Base-by-base conservation (phyloP, 2,797 vertebrate genomes). In the Pachyuromys duprasi region DNA sequence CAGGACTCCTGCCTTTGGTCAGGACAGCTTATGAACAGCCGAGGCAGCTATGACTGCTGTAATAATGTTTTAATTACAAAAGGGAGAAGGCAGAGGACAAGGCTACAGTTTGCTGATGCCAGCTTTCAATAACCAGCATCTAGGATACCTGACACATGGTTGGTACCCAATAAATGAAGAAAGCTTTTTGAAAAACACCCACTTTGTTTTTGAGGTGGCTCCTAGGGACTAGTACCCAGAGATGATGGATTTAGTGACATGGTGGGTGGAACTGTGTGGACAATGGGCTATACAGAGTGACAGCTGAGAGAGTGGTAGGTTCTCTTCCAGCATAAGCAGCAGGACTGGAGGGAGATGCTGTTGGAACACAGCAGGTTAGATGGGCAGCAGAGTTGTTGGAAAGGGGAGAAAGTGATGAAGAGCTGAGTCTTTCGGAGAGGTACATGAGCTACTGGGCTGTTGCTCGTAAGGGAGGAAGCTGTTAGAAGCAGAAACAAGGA, bases 41-140 rank as follows among this genome's bases (percentile, higher is more conserved):
- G 53, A 82, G 86, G 87, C 15, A 67, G 9, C n/a, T 55, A 3
- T 36, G 80, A 65, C 53, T 67, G 45, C 62, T 87, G 69, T 49
- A 22, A 53, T 49, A 79, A 90, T 69, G 31, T 31, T 96, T 90
- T 63, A 94, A 92, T 89, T 65, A 79, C 17, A 84, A 96, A 86
- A 49, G 49, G 49, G 36, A 17, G 28, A 57, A 28, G 42, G 49
- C 3, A 18, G 79, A 31, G 15, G 12, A 76, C 55, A 72, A 20
- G 81, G 4, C 49, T 18, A 53, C 1, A 72, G 26, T 75, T n/a
- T 55, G 31, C 33, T 20, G 74, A 92, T 2, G 33, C 18, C 39
- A 70, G 36, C 31, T 57, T 72, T 57, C 33, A 89, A 82, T 87
- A 22, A 53, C n/a, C 5, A 88, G 81, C 18, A 90, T 28, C 22